Evolutionary conservation across 2,797 vertebrate genomes (phyloP), one percentile per base, ranked within the genome.

Genomic region (Neostethus bicornis): DNA sequence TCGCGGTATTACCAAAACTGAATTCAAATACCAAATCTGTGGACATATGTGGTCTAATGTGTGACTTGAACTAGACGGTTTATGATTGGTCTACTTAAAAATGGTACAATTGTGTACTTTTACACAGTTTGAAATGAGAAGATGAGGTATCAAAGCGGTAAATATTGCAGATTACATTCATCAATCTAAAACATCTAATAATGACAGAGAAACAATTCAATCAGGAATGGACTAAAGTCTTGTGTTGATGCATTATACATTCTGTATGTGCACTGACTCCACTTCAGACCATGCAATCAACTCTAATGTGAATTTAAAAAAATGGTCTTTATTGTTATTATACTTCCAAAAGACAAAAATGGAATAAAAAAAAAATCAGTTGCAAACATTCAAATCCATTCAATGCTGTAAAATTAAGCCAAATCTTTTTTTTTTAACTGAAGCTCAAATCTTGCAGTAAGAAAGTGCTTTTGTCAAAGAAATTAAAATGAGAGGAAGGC

Each of bases 221-320:
- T n/a, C n/a, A 5, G 20, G 41, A 29, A 12, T 46, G 19, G 52
- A 51, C 50, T 57, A 26, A 44, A 60, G 26, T 47, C 43, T 70
- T 70, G 31, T 53, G 64, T 38, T 10, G 31, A 52, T 75, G 10
- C 78, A 77, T 80, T 51, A 77, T 73, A 51, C 44, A 75, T 57
- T 13, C 11, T 6, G 55, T 7, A n/a, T 26, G 61, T 3, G 9
- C 51, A 34, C 31, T 25, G 45, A 19, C 49, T 24, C 43, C 9
- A 14, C 62, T 31, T 44, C 46, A 55, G 49, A 41, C 47, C 44
- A 38, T 56, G 38, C 32, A 34, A 24, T 55, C 14, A 19, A 10
- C 39, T 51, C 9, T 1, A 44, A 29, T 64, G 47, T 31, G 37
- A 61, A 38, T n/a, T n/a, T n/a, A 14, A 34, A 39, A 59, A 65